Evolutionary conservation across 1,140 invertebrate species (phyloP), one percentile per base, ranked within the genome.

Genomic region (Drosophila ironensis): DNA sequence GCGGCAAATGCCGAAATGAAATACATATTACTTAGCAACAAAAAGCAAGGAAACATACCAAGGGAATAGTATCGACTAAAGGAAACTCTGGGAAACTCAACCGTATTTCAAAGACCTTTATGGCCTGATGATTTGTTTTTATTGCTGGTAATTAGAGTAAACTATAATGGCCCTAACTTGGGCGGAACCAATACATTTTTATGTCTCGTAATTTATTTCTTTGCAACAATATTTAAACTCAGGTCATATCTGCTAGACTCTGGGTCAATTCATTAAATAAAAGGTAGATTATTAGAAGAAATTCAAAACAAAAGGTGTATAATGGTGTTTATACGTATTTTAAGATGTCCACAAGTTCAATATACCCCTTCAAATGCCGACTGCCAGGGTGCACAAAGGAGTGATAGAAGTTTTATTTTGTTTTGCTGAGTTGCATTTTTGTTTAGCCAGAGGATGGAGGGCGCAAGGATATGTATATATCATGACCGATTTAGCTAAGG

Each of bases 21-120:
- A 84, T 78, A 86, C 74, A 84, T 78, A 82, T 84, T 86, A 86
- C 80, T 82, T 82, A 72, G 68, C 61, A 76, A 76, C 68, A 76
- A 76, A 71, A 19, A 20, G 14, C 14, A 25, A 27, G 12, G 1
- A 40, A 14, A 12, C 16, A 24, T n/a, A 1, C 0, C n/a, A 2
- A 27, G 0, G 2, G 4, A 0, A 7, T 5, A 3, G 54, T 11
- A 9, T 42, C 14, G 51, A 56, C 20, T 14, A 33, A 0, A 1
- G 0, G 11, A 2, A 28, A 12, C 37, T 9, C 20, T n/a, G 4
- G 1, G 41, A 27, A 27, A 8, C n/a, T n/a, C 1, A 0, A n/a
- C n/a, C 25, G n/a, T 27, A n/a, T 9, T 27, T 27, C 1, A 9
- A 9, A 27, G 7, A 8, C n/a, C 8, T 27, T 27, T 9, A 2